Conservation (phyloP, 2,113 vertebrate species). For the Orycteropus afer region DNA sequence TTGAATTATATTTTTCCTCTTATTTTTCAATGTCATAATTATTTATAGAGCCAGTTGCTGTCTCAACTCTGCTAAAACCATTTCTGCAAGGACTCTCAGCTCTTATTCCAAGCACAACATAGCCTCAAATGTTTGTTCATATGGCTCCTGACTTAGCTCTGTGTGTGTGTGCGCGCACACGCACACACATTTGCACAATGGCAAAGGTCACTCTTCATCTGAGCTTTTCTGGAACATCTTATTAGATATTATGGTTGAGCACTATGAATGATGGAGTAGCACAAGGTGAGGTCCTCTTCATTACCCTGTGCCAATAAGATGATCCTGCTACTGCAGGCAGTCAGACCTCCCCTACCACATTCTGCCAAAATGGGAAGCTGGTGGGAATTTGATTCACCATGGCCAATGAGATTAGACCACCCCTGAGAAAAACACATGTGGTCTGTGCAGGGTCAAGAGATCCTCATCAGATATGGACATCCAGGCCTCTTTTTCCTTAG, state of each 20-base stretch:
- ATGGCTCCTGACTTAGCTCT: not conserved
- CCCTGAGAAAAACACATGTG: conserved; percentile 48
- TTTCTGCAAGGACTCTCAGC: not conserved
- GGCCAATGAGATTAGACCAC: conserved; percentile 48
- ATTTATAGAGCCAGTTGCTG: conserved; percentile 60
- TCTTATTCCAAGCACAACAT: not conserved
- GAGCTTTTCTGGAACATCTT: not conserved
- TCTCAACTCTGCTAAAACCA: conserved; percentile 19
- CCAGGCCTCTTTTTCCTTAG: not conserved
- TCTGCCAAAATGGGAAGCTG: not conserved
- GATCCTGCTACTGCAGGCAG: not conserved
- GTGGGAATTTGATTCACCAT: conserved; percentile 30
- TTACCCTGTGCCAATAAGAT: not conserved
- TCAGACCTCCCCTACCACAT: not conserved
- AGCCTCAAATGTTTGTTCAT: not conserved
- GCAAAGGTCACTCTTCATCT: not conserved
- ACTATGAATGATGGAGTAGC: not conserved
- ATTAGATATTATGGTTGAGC: not conserved
- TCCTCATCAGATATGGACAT: not conserved
- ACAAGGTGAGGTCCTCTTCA: not conserved
- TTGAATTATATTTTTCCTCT: not conserved
- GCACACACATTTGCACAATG: too few relatives aligned
- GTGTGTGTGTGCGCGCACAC: not conserved
- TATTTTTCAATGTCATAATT: conserved; percentile 28
- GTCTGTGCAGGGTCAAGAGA: conserved; percentile 1